Percentiles rank a stretch among this genome's conserved stretches.
Evolutionary conservation across 1,140 invertebrate species (phyloP).

Genomic region (Caenorhabditis latens): DNA sequence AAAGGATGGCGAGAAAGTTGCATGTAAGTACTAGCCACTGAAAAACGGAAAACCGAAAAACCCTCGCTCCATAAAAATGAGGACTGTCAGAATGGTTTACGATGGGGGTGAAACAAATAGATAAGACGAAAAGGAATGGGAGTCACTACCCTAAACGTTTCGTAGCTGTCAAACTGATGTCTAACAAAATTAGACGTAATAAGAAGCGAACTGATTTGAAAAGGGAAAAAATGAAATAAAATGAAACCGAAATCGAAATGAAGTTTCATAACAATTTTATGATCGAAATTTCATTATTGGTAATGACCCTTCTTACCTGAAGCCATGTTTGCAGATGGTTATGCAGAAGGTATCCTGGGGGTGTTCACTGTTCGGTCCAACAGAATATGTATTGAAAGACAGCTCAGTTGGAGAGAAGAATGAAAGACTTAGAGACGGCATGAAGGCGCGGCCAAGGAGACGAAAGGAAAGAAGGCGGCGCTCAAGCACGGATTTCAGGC

Average conservation of each 20-base stretch:
- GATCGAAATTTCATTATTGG: too few relatives aligned
- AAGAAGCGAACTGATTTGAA: background rate
- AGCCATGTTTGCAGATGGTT: too few relatives aligned
- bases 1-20: background rate
- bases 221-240: background rate
- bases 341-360: too few relatives aligned
- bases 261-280: background rate
- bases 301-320: too few relatives aligned
- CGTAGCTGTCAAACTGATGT: background rate
- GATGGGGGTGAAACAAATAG: conserved; percentile 28
- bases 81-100: conserved; percentile 47
- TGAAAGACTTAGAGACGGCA: too few relatives aligned
- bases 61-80: conserved; percentile 44
- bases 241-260: background rate
- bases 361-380: too few relatives aligned
- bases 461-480: too few relatives aligned
- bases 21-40: background rate
- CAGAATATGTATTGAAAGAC: too few relatives aligned
- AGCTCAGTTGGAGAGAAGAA: too few relatives aligned
- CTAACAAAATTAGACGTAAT: background rate
- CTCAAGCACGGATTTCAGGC: too few relatives aligned
- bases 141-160: background rate
- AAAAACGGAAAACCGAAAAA: conserved; percentile 9
- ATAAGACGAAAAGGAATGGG: background rate
- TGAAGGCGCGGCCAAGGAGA: too few relatives aligned